A percentile compares a stretch with the other conserved stretches of the same genome.
phyloP scores from a whole-genome alignment of 1,140 invertebrate genomes.

The Drosophila mayri region DNA sequence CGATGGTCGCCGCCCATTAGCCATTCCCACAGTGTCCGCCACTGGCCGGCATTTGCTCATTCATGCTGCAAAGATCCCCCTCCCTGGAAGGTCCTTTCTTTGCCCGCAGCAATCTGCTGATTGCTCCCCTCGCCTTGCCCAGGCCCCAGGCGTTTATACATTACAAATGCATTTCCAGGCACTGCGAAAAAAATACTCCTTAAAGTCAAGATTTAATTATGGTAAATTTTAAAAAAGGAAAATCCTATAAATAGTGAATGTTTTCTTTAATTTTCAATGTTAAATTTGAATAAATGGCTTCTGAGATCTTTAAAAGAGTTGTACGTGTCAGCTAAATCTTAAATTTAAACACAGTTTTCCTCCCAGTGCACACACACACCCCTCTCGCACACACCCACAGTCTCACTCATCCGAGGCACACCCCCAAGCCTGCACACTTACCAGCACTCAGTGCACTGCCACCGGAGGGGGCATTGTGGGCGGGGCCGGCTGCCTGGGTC shows the following conservation, averaged over 20 bases:
- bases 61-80: constrained; percentile 39
- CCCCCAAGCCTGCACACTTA: constrained; percentile 55
- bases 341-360: neutral
- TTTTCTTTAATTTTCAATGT: neutral
- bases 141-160: constrained; percentile 19
- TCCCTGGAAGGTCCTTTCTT: constrained; percentile 1
- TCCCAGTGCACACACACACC: neutral
- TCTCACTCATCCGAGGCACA: neutral
- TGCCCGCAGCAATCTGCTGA: constrained; percentile 51
- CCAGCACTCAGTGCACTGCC: constrained; percentile 68
- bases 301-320: neutral
- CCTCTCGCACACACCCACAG: too few relatives aligned
- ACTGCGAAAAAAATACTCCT: neutral
- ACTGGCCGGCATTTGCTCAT: constrained; percentile 37
- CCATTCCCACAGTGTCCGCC: constrained; percentile 25
- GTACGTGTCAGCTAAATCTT: neutral
- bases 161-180: constrained; percentile 51
- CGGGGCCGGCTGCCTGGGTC: constrained; percentile 47
- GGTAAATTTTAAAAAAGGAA: neutral
- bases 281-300: neutral
- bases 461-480: constrained; percentile 39
- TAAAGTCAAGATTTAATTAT: neutral
- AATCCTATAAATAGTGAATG: too few relatives aligned
- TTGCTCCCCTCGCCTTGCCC: constrained; percentile 2
- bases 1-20: constrained; percentile 6